phyloP scores from a whole-genome alignment of 1,140 invertebrate species.

The Nephila pilipes region DNA sequence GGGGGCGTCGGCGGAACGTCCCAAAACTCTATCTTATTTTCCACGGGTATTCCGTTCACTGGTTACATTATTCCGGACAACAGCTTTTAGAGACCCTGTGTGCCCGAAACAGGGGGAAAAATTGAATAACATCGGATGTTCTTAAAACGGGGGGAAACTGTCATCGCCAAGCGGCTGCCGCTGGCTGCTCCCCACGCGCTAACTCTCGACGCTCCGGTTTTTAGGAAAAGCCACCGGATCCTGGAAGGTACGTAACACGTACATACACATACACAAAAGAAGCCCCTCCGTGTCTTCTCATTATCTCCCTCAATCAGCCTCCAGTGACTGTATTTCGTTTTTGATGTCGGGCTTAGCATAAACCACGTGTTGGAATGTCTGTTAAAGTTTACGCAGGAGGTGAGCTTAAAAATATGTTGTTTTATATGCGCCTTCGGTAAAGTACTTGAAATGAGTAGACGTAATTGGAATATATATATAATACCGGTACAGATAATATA shows the following conservation, averaged over 20 bases:
- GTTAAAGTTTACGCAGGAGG: too few species aligned
- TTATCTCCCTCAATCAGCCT: background rate
- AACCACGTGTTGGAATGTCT: conserved; percentile 11
- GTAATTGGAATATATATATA: too few species aligned
- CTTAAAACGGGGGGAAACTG: conserved; percentile 72
- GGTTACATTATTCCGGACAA: conserved; percentile 74
- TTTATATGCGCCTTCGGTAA: too few species aligned
- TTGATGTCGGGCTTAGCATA: background rate
- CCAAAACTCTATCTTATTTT: conserved; percentile 73
- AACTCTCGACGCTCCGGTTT: background rate
- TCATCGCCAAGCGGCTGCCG: conserved; percentile 68
- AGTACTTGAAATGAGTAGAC: too few species aligned
- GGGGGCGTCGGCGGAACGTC: background rate
- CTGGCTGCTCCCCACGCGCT: conserved; percentile 39
- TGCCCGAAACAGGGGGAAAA: conserved; percentile 61
- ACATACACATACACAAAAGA: background rate
- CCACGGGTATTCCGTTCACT: conserved; percentile 54
- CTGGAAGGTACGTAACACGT: background rate
- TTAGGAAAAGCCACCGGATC: conserved; percentile 19
- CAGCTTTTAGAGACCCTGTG: conserved; percentile 61
- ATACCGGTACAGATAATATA: too few species aligned
- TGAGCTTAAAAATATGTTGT: too few species aligned
- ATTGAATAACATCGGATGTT: conserved; percentile 76
- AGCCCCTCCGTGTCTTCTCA: background rate
- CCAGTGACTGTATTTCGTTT: conserved; percentile 17